A percentile compares a stretch with the other conserved stretches of the same genome.
Evolutionary conservation across 2,888 invertebrate species (phyloP).

Genomic region (Caenorhabditis sp.): DNA sequence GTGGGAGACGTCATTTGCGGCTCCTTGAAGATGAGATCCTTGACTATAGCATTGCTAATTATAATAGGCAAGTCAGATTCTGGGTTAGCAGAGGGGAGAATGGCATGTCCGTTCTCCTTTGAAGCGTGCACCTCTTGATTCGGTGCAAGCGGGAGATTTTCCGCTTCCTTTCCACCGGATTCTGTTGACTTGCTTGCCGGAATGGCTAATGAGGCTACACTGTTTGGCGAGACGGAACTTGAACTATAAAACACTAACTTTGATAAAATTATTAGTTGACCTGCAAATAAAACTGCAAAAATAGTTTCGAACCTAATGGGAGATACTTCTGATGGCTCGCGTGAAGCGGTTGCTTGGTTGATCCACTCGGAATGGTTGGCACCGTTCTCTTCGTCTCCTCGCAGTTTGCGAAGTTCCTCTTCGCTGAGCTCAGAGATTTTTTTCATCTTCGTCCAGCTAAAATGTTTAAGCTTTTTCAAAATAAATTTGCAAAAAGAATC

Average conservation of each 20-base stretch:
- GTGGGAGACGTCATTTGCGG: neutral
- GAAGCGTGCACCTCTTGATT: too few relatives aligned
- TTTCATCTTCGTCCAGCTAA: slow-evolving; percentile 29
- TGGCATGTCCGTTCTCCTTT: too few relatives aligned
- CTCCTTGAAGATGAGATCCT: neutral
- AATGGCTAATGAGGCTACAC: too few relatives aligned
- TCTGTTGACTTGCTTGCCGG: too few relatives aligned
- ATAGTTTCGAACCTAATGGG: neutral
- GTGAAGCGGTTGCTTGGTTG: neutral
- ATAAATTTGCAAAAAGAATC: neutral
- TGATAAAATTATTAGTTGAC: too few relatives aligned
- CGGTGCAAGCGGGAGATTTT: too few relatives aligned
- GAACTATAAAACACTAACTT: too few relatives aligned
- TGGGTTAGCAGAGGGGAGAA: too few relatives aligned
- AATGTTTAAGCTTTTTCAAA: neutral
- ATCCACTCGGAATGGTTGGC: neutral
- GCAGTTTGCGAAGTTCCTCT: slow-evolving; percentile 2
- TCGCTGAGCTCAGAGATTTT: slow-evolving; percentile 8
- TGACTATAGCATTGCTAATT: neutral
- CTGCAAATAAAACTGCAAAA: too few relatives aligned
- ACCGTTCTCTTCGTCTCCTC: neutral
- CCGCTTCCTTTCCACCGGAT: too few relatives aligned
- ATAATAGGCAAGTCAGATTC: neutral
- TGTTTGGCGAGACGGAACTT: too few relatives aligned
- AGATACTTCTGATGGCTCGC: neutral